phyloP scores from a whole-genome alignment of 2,113 vertebrate species.

The Meriones unguiculatus region DNA sequence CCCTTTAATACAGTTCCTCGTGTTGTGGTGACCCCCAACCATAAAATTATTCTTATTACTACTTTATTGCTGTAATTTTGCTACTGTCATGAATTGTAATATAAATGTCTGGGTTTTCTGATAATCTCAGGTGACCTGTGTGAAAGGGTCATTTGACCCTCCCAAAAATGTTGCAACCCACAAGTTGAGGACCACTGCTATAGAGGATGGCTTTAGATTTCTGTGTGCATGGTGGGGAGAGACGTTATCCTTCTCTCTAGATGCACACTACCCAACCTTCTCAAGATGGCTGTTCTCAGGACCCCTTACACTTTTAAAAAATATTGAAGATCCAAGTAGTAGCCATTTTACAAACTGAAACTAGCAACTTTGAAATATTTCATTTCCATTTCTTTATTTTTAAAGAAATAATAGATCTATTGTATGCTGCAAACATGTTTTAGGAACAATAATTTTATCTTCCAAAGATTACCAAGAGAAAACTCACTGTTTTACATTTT shows the following conservation, averaged over 20 bases:
- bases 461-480: neutral
- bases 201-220: neutral
- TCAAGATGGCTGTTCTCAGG: neutral
- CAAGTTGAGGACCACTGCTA: neutral
- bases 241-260: neutral
- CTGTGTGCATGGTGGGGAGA: rapidly evolving
- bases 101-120: neutral
- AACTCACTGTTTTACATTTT: neutral
- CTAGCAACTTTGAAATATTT: neutral
- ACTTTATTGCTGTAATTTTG: neutral
- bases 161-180: neutral
- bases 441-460: neutral
- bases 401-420: neutral
- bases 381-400: neutral
- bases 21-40: neutral
- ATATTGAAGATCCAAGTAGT: neutral
- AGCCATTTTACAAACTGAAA: neutral
- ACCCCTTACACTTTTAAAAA: neutral
- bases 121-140: neutral
- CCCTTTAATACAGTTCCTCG: neutral
- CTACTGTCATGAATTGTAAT: neutral
- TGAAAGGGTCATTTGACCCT: neutral
- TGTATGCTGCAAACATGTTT: neutral
- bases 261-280: no score
- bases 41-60: neutral